These are phyloP conservation scores for Tetragnatha versicolor DNA, from an alignment of 1,140 invertebrate species.

Conservation along the genomic window DNA sequence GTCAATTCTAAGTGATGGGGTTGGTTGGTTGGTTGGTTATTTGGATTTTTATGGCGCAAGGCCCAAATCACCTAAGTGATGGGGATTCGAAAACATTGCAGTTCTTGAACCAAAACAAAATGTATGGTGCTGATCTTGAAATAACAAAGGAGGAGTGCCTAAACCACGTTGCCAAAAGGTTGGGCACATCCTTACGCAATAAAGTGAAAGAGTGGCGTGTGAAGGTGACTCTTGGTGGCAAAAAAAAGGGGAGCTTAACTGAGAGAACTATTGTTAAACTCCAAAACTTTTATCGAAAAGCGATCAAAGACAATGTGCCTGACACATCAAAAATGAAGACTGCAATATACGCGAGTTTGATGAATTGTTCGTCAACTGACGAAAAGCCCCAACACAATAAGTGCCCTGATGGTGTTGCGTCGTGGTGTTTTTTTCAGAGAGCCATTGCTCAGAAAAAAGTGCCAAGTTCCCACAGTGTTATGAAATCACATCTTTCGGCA, in stretches of 20 bases:
- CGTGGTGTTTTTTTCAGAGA: conserved; percentile 15
- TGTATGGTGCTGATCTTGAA: too few species aligned
- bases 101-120: too few species aligned
- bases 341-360: background rate
- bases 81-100: too few species aligned
- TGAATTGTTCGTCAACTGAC: background rate
- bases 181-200: background rate
- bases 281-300: background rate
- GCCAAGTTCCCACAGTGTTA: background rate
- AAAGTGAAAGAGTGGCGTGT: background rate
- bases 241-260: background rate
- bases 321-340: conserved; percentile 13
- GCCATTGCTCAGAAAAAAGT: background rate
- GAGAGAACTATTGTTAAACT: background rate
- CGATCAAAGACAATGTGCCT: background rate
- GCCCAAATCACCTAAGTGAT: too few species aligned
- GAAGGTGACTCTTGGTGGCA: background rate
- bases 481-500: background rate
- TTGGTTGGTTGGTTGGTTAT: too few species aligned
- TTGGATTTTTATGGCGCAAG: too few species aligned
- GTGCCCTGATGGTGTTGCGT: conserved; percentile 1
- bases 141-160: too few species aligned
- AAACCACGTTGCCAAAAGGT: too few species aligned
- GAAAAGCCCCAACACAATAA: conserved; percentile 2
- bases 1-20: too few species aligned